Conservation (phyloP, 2,888 invertebrate genomes). For the Rotaria macrura region DNA sequence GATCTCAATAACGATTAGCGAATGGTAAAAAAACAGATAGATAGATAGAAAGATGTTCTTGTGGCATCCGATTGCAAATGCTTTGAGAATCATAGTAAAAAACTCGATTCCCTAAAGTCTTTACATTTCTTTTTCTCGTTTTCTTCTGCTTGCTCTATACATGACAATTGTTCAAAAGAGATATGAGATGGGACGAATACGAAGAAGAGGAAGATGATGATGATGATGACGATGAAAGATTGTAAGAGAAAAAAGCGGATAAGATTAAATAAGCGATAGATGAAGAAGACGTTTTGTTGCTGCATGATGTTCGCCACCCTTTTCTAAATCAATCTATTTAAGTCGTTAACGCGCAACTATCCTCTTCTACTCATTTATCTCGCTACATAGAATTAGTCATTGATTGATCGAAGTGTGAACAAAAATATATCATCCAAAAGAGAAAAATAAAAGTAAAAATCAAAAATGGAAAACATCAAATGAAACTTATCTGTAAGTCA, state of each 20-base stretch:
- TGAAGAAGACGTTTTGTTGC: not conserved
- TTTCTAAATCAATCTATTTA: constrained; percentile 6
- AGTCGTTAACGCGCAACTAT: not conserved
- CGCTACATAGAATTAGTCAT: not conserved
- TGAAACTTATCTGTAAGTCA: not conserved
- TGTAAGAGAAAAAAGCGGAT: not conserved
- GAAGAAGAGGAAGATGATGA: not conserved
- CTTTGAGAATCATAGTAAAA: not conserved
- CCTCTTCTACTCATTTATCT: not conserved
- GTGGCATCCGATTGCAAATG: not conserved
- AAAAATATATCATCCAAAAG: not conserved
- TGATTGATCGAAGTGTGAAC: not conserved
- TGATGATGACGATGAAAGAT: not conserved
- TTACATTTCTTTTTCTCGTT: not conserved
- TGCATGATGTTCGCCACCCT: not conserved
- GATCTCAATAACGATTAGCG: constrained; percentile 1
- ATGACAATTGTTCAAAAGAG: not conserved
- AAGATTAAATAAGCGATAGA: not conserved
- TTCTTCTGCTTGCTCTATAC: not conserved
- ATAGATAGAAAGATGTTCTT: not conserved
- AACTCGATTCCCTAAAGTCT: not conserved
- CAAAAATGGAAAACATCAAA: not conserved
- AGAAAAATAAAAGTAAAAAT: too few species aligned
- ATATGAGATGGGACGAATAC: not conserved
- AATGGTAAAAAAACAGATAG: not conserved